These are phyloP conservation scores for Platycnemis pennipes DNA, from an alignment of 2,888 invertebrate species.

Conservation along the genomic window DNA sequence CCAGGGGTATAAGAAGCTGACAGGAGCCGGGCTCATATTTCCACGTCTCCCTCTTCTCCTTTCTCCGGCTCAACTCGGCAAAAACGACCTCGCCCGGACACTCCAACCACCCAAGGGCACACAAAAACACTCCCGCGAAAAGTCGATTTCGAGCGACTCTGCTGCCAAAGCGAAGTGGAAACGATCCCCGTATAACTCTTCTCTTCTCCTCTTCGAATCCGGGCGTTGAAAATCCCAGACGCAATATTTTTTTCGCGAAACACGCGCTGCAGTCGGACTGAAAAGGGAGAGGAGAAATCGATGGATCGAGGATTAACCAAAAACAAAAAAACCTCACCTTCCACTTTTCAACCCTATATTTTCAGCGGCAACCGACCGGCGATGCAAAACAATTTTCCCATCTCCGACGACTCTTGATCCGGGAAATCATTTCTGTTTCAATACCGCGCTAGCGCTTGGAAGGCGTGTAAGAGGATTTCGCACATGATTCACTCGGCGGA, in stretches of 20 bases:
- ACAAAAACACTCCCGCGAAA: neutral
- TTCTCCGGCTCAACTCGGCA: neutral
- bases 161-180: neutral
- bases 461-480: neutral
- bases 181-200: neutral
- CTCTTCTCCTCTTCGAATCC: neutral
- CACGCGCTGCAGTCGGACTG: neutral
- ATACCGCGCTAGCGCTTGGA: neutral
- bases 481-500: neutral
- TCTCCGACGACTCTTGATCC: neutral
- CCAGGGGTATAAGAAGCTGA: too few species aligned
- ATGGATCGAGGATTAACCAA: neutral
- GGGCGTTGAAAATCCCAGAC: neutral
- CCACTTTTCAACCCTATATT: neutral
- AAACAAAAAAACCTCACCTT: neutral
- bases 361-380: neutral
- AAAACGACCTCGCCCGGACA: neutral
- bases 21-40: neutral
- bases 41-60: neutral
- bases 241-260: neutral
- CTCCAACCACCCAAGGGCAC: neutral
- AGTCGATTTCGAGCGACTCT: neutral
- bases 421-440: constrained; percentile 19
- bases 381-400: neutral
- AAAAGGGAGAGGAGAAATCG: neutral